Percentiles rank a stretch among this genome's conserved stretches.
phyloP scores from a whole-genome alignment of 2,888 invertebrate species.

The Dryomyza anilis region DNA sequence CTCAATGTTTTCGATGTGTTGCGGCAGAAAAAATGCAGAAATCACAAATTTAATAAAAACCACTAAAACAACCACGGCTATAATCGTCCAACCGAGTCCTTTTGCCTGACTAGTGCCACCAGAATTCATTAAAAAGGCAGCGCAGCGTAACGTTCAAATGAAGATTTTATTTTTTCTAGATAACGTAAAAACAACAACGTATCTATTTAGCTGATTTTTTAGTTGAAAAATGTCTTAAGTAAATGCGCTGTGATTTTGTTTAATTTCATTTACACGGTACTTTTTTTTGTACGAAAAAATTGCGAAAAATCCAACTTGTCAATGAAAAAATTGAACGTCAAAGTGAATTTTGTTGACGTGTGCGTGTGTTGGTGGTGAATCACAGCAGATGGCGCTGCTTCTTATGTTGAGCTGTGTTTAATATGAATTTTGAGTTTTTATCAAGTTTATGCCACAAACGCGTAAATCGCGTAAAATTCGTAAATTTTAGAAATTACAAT shows the following conservation, averaged over 20 bases:
- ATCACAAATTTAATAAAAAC: slow-evolving; percentile 37
- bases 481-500: too few species aligned
- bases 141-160: not conserved
- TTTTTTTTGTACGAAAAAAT: slow-evolving; percentile 19
- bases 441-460: too few species aligned
- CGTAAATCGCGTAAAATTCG: too few species aligned
- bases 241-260: too few species aligned
- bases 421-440: not conserved
- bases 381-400: slow-evolving; percentile 1
- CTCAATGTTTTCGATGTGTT: slow-evolving; percentile 26
- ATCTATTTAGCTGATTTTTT: not conserved
- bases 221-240: too few species aligned
- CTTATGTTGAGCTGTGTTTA: not conserved
- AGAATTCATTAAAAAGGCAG: slow-evolving; percentile 6
- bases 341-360: slow-evolving; percentile 37
- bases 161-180: not conserved
- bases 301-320: slow-evolving; percentile 17
- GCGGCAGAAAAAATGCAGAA: slow-evolving; percentile 30
- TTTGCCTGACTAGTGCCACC: slow-evolving; percentile 28
- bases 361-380: slow-evolving; percentile 18
- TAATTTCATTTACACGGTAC: slow-evolving; percentile 24
- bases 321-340: slow-evolving; percentile 35
- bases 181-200: not conserved
- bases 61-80: slow-evolving; percentile 38
- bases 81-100: slow-evolving; percentile 36